These are phyloP conservation scores for Drosophila merina DNA, from an alignment of 2,888 invertebrate species.

Conservation along the genomic window DNA sequence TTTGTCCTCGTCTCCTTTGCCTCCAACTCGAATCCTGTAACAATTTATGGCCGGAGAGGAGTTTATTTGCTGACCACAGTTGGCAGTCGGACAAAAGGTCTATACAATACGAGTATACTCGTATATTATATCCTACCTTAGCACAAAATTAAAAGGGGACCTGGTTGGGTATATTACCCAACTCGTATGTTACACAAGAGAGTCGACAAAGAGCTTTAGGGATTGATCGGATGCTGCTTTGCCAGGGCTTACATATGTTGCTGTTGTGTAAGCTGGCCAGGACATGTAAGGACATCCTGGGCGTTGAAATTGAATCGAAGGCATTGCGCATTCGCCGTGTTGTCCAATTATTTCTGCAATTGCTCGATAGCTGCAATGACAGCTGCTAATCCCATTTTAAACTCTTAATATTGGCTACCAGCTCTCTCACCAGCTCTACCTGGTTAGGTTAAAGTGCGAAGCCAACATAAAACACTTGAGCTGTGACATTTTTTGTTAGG, in stretches of 20 bases:
- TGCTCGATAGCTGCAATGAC: conserved; percentile 11
- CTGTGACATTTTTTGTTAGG: too few species aligned
- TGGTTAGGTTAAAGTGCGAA: not conserved
- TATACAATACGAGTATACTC: not conserved
- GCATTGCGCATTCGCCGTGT: conserved; percentile 11
- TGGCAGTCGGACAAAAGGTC: conserved; percentile 14
- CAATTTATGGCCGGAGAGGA: conserved; percentile 58
- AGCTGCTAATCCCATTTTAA: not conserved
- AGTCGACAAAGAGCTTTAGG: not conserved
- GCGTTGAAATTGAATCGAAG: conserved; percentile 8
- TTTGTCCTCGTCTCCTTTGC: not conserved
- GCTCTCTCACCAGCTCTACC: not conserved
- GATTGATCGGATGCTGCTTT: conserved; percentile 30
- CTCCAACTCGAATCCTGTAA: conserved; percentile 7
- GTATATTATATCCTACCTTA: conserved; percentile 3
- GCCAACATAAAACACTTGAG: too few species aligned
- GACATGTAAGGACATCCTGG: not conserved
- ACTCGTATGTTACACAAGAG: conserved; percentile 19
- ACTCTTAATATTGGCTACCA: not conserved
- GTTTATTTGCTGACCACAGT: conserved; percentile 36
- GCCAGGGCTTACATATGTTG: conserved; percentile 8
- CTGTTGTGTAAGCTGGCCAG: conserved; percentile 17
- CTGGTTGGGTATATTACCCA: conserved; percentile 20
- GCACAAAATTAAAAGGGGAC: conserved; percentile 20
- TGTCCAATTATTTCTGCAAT: conserved; percentile 27